phyloP scores from a whole-genome alignment of 2,888 invertebrate genomes.

The Stenodema calcarata region DNA sequence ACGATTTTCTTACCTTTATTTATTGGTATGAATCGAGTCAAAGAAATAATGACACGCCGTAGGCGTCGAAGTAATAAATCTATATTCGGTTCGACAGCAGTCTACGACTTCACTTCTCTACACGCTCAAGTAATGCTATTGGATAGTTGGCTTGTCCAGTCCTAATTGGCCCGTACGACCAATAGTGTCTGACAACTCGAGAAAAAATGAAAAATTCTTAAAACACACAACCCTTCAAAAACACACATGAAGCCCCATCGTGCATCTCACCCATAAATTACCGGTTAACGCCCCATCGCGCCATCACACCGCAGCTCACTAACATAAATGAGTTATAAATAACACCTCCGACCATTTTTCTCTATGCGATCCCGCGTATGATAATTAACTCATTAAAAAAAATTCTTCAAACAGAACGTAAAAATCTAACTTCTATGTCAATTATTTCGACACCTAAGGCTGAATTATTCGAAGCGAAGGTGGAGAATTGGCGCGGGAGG shows the following conservation, averaged over 20 bases:
- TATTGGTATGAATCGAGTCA: background rate
- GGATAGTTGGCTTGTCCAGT: background rate
- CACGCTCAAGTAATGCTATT: background rate
- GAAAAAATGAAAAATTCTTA: background rate
- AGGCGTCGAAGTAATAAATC: background rate
- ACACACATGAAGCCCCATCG: slow-evolving; percentile 27
- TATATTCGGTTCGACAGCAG: background rate
- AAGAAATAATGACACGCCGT: background rate
- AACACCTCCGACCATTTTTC: slow-evolving; percentile 37
- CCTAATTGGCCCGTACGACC: slow-evolving; percentile 1
- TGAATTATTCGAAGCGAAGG: slow-evolving; percentile 46
- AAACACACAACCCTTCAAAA: slow-evolving; percentile 19
- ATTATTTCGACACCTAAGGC: slow-evolving; percentile 48
- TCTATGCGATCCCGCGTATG: slow-evolving; percentile 9
- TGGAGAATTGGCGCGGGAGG: slow-evolving; percentile 20
- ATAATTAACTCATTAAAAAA: slow-evolving; percentile 46
- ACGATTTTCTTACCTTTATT: too few species aligned
- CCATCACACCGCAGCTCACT: slow-evolving; percentile 1
- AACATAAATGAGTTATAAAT: slow-evolving; percentile 45
- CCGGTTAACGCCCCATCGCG: slow-evolving; percentile 16
- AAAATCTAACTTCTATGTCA: slow-evolving; percentile 39
- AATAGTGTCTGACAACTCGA: background rate
- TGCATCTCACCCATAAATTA: slow-evolving; percentile 25
- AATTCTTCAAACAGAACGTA: slow-evolving; percentile 15
- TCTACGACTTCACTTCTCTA: background rate